A percentile compares a stretch with the other conserved stretches of the same genome.
Conservation (phyloP, 2,888 invertebrate species). For the Caenorhabditis parvicauda region DNA sequence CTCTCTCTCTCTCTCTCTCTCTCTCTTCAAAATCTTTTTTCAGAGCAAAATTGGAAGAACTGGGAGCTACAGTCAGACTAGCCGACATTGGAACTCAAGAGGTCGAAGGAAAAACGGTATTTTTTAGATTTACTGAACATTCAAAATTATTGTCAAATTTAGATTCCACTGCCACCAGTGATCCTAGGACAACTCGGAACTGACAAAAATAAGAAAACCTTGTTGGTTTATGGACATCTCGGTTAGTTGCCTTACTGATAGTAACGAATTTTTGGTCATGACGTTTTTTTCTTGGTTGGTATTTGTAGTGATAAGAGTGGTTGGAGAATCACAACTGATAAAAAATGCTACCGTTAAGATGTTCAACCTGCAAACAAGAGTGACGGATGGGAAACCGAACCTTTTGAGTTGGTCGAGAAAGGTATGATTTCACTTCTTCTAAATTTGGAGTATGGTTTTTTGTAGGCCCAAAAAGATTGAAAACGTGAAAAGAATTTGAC, state of each 20-base stretch:
- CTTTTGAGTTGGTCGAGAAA: slow-evolving; percentile 83
- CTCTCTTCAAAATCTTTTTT: background rate
- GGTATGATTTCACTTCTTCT: slow-evolving; percentile 5
- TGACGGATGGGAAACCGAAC: slow-evolving; percentile 87
- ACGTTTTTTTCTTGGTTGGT: background rate
- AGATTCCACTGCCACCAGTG: slow-evolving; percentile 51
- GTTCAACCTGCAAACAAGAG: slow-evolving; percentile 45
- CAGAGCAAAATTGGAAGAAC: slow-evolving; percentile 22
- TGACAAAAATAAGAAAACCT: slow-evolving; percentile 83
- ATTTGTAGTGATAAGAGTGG: background rate
- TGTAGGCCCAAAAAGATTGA: background rate
- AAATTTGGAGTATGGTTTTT: background rate
- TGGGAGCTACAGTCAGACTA: slow-evolving; percentile 30
- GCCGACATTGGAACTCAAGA: slow-evolving; percentile 34
- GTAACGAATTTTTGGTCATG: slow-evolving; percentile 72
- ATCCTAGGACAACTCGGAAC: slow-evolving; percentile 68
- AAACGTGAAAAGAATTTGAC: background rate
- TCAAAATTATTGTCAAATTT: background rate
- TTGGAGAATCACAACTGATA: background rate
- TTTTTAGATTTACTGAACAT: background rate
- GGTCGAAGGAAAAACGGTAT: slow-evolving; percentile 34
- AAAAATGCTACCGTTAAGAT: slow-evolving; percentile 11
- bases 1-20: too few relatives aligned
- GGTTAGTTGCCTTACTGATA: slow-evolving; percentile 76
- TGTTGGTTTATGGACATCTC: slow-evolving; percentile 91